Conservation (phyloP, 2,888 invertebrate species). For the Metalampra italica region DNA sequence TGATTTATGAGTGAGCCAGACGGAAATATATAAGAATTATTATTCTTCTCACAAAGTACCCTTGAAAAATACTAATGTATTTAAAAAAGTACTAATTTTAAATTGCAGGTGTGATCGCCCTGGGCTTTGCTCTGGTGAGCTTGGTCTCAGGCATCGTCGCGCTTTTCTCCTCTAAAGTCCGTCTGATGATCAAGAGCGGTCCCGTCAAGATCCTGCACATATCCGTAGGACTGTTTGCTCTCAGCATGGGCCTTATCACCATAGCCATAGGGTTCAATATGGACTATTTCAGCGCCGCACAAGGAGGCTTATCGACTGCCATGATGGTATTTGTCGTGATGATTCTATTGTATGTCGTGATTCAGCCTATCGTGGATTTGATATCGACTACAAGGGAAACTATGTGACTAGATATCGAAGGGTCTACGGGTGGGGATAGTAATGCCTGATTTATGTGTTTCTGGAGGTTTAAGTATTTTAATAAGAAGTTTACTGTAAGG, state of each 20-base stretch:
- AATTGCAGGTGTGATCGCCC: slow-evolving; percentile 66
- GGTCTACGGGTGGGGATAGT: slow-evolving; percentile 50
- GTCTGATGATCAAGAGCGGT: slow-evolving; percentile 64
- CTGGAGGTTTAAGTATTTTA: not conserved
- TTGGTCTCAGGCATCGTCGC: slow-evolving; percentile 69
- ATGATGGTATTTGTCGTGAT: slow-evolving; percentile 53
- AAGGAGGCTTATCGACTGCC: slow-evolving; percentile 49
- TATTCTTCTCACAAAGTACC: too few species aligned
- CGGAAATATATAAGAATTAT: too few species aligned
- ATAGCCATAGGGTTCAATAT: slow-evolving; percentile 64
- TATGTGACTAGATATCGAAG: slow-evolving; percentile 52
- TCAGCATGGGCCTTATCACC: slow-evolving; percentile 71
- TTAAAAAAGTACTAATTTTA: not conserved
- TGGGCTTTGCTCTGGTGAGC: slow-evolving; percentile 63
- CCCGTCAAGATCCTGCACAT: slow-evolving; percentile 72
- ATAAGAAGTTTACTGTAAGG: not conserved
- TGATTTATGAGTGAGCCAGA: too few species aligned
- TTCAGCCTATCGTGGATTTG: slow-evolving; percentile 60
- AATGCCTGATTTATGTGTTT: slow-evolving; percentile 29
- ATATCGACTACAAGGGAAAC: slow-evolving; percentile 48
- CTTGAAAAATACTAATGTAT: too few species aligned
- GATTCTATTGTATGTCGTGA: slow-evolving; percentile 47
- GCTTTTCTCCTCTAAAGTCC: slow-evolving; percentile 71
- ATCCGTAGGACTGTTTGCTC: slow-evolving; percentile 68
- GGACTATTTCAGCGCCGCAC: slow-evolving; percentile 44